phyloP scores from a whole-genome alignment of 1,140 invertebrate genomes.

The Drosophila equinoxialis region DNA sequence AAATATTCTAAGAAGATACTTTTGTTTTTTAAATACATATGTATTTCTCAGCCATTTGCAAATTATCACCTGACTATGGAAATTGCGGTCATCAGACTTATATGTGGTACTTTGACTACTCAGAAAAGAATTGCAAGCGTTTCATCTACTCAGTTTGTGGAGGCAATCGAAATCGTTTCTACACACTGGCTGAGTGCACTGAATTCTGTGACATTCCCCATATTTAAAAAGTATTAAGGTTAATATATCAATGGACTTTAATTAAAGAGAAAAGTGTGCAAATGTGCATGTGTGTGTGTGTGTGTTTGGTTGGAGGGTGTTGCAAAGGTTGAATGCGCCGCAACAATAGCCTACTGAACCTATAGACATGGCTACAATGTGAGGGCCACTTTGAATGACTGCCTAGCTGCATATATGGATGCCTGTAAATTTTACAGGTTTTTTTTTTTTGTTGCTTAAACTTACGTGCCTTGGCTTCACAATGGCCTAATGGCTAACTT shows the following conservation, averaged over 20 bases:
- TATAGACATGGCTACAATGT: too few species aligned
- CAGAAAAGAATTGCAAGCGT: background rate
- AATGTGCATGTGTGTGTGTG: background rate
- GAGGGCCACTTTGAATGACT: too few species aligned
- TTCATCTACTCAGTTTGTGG: constrained; percentile 36
- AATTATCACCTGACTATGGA: background rate
- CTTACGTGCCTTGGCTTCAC: constrained; percentile 42
- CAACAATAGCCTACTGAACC: constrained; percentile 12
- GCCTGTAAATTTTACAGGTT: constrained; percentile 1
- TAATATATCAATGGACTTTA: constrained; percentile 3
- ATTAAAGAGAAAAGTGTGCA: too few species aligned
- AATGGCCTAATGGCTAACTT: constrained; percentile 20
- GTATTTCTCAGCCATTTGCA: constrained; percentile 15
- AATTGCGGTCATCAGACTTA: background rate
- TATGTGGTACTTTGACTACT: constrained; percentile 22
- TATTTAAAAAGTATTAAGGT: background rate
- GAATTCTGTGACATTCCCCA: constrained; percentile 16
- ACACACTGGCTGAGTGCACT: constrained; percentile 10
- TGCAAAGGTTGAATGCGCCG: constrained; percentile 28
- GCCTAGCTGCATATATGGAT: background rate
- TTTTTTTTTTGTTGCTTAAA: constrained; percentile 31
- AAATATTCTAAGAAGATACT: background rate
- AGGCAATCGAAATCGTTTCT: constrained; percentile 37
- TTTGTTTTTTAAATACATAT: background rate
- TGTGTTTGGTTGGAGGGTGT: too few species aligned